Percentiles rank a stretch among this genome's conserved stretches.
Conservation (phyloP, 2,888 invertebrate genomes). For the Argyra leucocephala region DNA sequence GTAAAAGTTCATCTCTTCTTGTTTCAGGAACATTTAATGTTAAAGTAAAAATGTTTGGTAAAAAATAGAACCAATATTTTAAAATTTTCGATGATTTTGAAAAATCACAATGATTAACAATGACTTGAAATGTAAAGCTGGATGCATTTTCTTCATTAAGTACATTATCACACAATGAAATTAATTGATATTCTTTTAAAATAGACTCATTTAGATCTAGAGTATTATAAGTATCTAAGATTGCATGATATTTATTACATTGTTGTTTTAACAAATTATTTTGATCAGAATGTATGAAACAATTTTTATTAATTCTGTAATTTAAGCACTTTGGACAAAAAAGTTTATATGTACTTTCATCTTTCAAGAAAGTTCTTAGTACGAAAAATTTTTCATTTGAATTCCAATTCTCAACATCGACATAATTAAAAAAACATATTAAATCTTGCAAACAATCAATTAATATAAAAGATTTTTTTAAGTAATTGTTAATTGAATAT, state of each 20-base stretch:
- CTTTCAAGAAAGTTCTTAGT: background rate
- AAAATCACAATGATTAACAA: background rate
- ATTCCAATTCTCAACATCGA: background rate
- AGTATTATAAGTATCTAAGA: background rate
- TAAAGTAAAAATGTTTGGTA: background rate
- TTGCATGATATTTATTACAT: background rate
- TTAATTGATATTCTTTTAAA: background rate
- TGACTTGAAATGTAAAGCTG: background rate
- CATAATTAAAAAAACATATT: slow-evolving; percentile 2
- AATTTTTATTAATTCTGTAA: background rate
- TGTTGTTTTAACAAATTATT: background rate
- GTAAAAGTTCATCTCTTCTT: background rate
- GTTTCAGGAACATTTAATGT: background rate
- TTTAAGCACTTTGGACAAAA: background rate
- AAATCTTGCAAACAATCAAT: background rate
- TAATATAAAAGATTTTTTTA: background rate
- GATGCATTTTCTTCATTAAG: background rate
- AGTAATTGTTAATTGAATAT: background rate
- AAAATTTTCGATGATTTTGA: background rate
- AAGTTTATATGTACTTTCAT: background rate
- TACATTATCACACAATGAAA: background rate
- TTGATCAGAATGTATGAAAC: background rate
- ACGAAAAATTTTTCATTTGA: background rate
- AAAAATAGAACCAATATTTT: background rate
- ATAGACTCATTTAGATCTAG: background rate